Evolutionary conservation across 2,113 vertebrate species (phyloP), one percentile per base, ranked within the genome.

Genomic region (Mionectes macconnelli): DNA sequence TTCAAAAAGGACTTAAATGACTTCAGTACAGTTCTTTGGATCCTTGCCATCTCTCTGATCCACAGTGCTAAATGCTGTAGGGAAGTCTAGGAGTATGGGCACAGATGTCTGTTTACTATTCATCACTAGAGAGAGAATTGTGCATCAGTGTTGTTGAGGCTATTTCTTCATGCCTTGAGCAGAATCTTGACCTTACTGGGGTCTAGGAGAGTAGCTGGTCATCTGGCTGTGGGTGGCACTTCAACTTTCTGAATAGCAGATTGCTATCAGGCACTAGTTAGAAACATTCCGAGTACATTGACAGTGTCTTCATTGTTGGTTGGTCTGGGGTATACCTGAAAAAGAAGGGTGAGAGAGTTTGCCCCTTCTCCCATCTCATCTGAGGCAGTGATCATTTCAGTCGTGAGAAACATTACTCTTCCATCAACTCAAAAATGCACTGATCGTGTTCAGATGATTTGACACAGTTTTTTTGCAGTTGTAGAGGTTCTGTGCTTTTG

Each of bases 31-130:
- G 82, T 52, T 93, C 39, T 79, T 83, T 94, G 82, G 85, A 69
- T 83, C 64, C 45, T 59, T 88, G 91, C 84, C 89, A 88, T 69
- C 63, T 77, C 67, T 93, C 75, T 70, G 45, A 85, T 87, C 72
- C 84, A 55, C 82, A 25, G 3, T 73, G 57, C 78, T 87, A 28
- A 81, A 66, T 37, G 55, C 91, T 94, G 70, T 30, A 76, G 89
- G 84, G 78, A 60, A 57, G 69, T 66, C 57, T 52, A 35, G 59
- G 57, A 87, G 74, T 59, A 28, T 35, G 66, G 42, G 84, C 90
- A 47, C 82, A 91, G 93, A 89, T 92, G 83, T 84, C 90, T 92
- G 63, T 62, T 92, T 35, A 30, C 89, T 55, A 5, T 93, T 88
- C 72, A 39, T 83, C 67, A 50, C 89, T 82, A 63, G 10, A 70